phyloP scores from a whole-genome alignment of 2,888 invertebrate genomes.

The Clunio marinus region DNA sequence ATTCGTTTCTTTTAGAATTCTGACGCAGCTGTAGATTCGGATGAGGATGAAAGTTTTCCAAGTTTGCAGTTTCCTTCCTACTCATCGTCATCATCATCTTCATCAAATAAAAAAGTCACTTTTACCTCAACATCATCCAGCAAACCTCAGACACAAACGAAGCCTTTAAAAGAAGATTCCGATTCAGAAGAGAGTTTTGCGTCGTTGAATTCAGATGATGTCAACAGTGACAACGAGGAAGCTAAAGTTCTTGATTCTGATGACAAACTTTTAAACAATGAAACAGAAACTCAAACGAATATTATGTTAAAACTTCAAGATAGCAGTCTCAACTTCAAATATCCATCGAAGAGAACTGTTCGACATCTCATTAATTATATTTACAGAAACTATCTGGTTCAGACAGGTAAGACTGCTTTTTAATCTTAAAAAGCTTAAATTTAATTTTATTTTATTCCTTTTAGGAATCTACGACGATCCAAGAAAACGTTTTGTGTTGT shows the following conservation, averaged over 20 bases:
- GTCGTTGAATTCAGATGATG: conserved; percentile 14
- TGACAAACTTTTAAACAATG: not conserved
- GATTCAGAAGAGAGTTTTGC: conserved; percentile 26
- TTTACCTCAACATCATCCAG: not conserved
- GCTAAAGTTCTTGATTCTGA: not conserved
- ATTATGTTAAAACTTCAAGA: not conserved
- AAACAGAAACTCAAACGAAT: conserved; percentile 10
- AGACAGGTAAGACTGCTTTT: too few species aligned
- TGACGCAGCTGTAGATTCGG: conserved; percentile 11
- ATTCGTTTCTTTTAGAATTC: not conserved
- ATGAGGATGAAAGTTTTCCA: not conserved
- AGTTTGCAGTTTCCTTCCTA: too few species aligned
- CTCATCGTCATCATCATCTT: not conserved
- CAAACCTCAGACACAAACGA: not conserved
- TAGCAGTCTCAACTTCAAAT: conserved; percentile 9
- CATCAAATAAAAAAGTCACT: too few species aligned
- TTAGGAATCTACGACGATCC: not conserved
- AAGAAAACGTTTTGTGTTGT: not conserved
- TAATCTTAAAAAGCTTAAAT: too few species aligned
- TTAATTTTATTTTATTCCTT: too few species aligned
- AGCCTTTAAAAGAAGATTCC: not conserved
- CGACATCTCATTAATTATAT: conserved; percentile 8
- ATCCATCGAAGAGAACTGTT: not conserved
- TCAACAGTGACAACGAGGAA: not conserved
- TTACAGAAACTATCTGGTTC: conserved; percentile 2